Base-by-base conservation (phyloP, 1,140 invertebrate genomes). In the Calycopis cecrops region DNA sequence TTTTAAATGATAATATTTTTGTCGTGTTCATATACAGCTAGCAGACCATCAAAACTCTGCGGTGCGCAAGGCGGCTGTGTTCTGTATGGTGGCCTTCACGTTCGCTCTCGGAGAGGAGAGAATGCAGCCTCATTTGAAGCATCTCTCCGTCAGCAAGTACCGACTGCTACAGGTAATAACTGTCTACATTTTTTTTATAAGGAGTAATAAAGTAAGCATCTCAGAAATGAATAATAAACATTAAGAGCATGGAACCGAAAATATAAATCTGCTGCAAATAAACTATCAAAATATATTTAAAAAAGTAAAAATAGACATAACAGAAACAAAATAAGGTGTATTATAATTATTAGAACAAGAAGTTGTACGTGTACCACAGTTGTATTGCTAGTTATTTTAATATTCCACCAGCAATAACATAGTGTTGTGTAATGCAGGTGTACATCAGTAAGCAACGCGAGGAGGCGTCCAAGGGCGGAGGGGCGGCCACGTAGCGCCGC, bases 41-140 rank as follows among this genome's bases (percentile, higher is more conserved):
- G 94, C 95, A 4, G 98, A 97, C 74, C 96, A 98, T 76, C 83
- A 90, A 14, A 95, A 98, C 78, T 97, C 95, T 59, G 92, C 94
- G 54, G 96, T 98, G 18, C 91, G 97, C 11, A 98, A 99, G 79
- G 96, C 96, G 58, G 94, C 96, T 8, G 96, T 98, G 1, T 98
- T 99, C 83, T 97, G 96, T 75, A 96, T 99, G 92, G 97, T 99
- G 2, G 94, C 96, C 33, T 92, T 98, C 55, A 95, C 98, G 63
- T 91, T 93, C 63, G 92, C 92, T 11, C 92, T 98, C 3, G 97
- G 97, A 1, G 95, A 98, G 68, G 93, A 94, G 14, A 88, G 90
- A 17, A 89, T 99, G 69, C 90, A 93, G 63, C 94, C 95, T 0
- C 93, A 97, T 75, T 88, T 98, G 21, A 89, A 90, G 17, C 90